Conservation (phyloP, 2,113 vertebrate species). For the Pluvialis apricaria region DNA sequence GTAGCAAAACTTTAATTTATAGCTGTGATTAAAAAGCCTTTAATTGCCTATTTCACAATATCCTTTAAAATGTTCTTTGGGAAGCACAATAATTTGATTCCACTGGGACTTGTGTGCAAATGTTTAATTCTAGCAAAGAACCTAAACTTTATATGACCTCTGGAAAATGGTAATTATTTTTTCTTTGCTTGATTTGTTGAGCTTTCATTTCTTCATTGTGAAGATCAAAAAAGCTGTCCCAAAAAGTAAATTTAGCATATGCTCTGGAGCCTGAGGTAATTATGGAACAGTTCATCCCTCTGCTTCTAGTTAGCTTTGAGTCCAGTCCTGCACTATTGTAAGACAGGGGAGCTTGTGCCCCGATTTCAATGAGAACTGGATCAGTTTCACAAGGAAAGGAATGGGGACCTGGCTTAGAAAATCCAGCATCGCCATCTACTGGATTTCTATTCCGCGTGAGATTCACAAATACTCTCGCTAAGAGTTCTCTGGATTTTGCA, state of each 20-base stretch:
- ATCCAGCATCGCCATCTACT: constrained; percentile 50
- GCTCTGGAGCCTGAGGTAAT: neutral
- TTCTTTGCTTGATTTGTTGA: neutral
- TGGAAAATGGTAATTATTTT: constrained; percentile 15
- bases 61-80: constrained; percentile 2
- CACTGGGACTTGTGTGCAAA: constrained; percentile 9
- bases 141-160: constrained; percentile 8
- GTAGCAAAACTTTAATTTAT: constrained; percentile 20
- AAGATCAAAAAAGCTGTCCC: neutral
- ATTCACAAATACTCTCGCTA: neutral
- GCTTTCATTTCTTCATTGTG: neutral
- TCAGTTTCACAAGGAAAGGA: neutral
- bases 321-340: neutral
- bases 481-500: neutral
- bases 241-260: neutral
- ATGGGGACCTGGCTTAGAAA: neutral
- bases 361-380: neutral
- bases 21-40: constrained; percentile 3
- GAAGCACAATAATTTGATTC: constrained; percentile 15
- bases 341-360: neutral
- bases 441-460: neutral
- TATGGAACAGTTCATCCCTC: neutral
- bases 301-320: neutral
- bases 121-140: constrained; percentile 24
- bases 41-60: constrained; percentile 34